Conservation (phyloP, 2,113 vertebrate genomes). For the Blennius ocellaris region DNA sequence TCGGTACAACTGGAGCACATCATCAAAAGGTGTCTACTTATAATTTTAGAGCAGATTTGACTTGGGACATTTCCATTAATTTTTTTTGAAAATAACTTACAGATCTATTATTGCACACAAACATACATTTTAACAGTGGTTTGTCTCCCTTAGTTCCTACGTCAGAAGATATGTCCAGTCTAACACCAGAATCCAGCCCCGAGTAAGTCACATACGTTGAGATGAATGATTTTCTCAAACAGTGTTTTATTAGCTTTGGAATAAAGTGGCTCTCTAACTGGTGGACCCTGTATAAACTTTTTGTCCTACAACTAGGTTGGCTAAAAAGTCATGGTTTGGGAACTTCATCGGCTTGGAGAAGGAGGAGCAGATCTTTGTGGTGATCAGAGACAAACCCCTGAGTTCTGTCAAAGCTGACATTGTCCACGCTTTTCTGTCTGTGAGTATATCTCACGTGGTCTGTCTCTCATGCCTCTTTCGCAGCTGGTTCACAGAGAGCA, state of each 20-base stretch:
- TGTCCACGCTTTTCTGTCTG: slow-evolving; percentile 94
- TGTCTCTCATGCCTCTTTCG: slow-evolving; percentile 27
- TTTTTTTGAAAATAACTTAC: slow-evolving; percentile 3
- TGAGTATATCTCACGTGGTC: slow-evolving; percentile 79
- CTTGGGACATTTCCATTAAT: no score
- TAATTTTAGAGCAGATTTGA: neutral
- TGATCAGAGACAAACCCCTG: slow-evolving; percentile 93
- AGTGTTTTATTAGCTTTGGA: neutral
- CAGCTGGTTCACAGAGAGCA: slow-evolving; percentile 46
- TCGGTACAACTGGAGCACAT: neutral
- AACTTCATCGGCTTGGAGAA: slow-evolving; percentile 95
- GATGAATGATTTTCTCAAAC: neutral
- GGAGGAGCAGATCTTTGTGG: slow-evolving; percentile 94
- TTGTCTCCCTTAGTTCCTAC: slow-evolving; percentile 87
- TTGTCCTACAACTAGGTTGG: slow-evolving; percentile 82
- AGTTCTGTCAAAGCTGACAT: slow-evolving; percentile 96
- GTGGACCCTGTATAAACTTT: slow-evolving; percentile 8
- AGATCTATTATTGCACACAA: neutral
- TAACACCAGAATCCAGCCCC: slow-evolving; percentile 94
- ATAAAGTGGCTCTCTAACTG: neutral
- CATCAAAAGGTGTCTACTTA: slow-evolving; percentile 1
- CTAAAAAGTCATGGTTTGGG: slow-evolving; percentile 95
- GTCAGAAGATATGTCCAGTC: slow-evolving; percentile 94
- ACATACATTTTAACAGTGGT: slow-evolving; percentile 8
- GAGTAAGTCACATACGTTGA: slow-evolving; percentile 85